Percentiles rank a stretch among this genome's conserved stretches.
Conservation (phyloP, 2,797 vertebrate genomes). For the Molossus alvarezi region DNA sequence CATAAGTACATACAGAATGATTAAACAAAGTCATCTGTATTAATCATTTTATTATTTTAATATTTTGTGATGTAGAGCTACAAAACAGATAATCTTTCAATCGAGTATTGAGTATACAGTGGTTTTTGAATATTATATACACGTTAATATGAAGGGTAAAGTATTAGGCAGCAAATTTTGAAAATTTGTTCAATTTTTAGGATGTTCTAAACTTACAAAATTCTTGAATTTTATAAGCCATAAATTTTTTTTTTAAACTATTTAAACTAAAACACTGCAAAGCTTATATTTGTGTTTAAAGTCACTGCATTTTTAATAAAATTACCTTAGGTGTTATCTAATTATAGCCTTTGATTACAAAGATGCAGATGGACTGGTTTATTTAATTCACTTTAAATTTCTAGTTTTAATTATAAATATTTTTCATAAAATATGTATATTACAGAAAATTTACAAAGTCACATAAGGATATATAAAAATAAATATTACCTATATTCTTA, state of each 20-base stretch:
- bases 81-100: constrained; percentile 1
- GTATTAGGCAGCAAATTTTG: constrained; percentile 39
- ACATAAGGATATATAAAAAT: constrained; percentile 1
- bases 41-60: constrained; percentile 43
- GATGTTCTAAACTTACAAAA: background rate
- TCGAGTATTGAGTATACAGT: background rate
- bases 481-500: constrained; percentile 16
- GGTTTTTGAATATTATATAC: background rate
- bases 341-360: background rate
- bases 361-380: background rate
- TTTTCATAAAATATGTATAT: background rate
- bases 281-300: background rate
- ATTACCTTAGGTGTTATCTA: background rate
- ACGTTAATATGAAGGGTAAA: background rate
- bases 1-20: background rate
- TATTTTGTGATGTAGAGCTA: background rate
- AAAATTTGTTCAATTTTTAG: constrained; percentile 43
- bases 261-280: background rate
- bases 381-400: constrained; percentile 62
- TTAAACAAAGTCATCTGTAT: background rate
- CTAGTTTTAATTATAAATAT: background rate
- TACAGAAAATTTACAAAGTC: constrained; percentile 42
- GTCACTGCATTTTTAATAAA: background rate
- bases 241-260: background rate
- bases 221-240: constrained; percentile 54